Conservation (phyloP, 64 coral and sea anemone species). For the Acropora tenuis region DNA sequence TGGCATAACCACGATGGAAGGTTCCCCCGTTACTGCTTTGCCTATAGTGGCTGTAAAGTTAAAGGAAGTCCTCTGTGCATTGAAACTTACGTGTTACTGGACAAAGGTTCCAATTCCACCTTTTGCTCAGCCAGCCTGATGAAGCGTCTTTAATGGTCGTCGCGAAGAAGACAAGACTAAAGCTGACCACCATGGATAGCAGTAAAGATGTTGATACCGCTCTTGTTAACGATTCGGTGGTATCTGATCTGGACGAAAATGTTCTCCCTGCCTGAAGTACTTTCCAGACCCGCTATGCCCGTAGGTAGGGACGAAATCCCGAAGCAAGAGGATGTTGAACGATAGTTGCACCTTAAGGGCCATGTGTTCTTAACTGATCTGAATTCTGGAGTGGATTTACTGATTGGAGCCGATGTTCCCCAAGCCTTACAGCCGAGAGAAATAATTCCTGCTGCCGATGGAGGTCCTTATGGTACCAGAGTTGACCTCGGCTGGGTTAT, state of each 20-base stretch:
- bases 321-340: conserved; percentile 10
- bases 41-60: too few relatives aligned
- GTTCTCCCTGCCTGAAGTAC: conserved; percentile 20
- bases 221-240: conserved; percentile 37
- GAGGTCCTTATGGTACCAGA: conserved; percentile 43
- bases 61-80: conserved; percentile 35
- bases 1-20: too few relatives aligned
- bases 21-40: too few relatives aligned
- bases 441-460: background rate
- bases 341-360: background rate
- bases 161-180: conserved; percentile 47
- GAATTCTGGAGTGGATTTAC: conserved; percentile 44
- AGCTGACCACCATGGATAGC: conserved; percentile 54
- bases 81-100: conserved; percentile 43
- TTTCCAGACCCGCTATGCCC: conserved; percentile 45
- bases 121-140: conserved; percentile 64
- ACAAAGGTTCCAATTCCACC: conserved; percentile 59
- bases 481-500: conserved; percentile 54
- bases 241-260: conserved; percentile 58
- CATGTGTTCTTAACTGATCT: conserved; percentile 5
- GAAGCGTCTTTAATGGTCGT: conserved; percentile 25
- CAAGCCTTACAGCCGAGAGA: conserved; percentile 40
- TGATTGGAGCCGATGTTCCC: conserved; percentile 54
- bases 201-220: conserved; percentile 24
- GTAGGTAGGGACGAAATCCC: conserved; percentile 48